These are phyloP conservation scores for Nautilus pompilius DNA, from an alignment of 1,140 invertebrate genomes.

Conservation along the genomic window DNA sequence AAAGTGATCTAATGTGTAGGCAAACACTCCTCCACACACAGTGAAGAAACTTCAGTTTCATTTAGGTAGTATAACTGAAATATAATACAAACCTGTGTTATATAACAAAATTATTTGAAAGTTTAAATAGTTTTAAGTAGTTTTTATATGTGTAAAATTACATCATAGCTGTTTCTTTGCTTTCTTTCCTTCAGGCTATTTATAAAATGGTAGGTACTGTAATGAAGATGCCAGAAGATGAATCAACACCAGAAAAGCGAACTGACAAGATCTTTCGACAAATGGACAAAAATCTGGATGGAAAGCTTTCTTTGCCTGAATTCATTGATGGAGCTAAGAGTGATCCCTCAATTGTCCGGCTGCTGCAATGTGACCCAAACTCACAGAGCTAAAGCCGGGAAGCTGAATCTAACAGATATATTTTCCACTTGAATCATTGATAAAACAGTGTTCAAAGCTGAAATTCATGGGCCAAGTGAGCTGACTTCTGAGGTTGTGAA, in stretches of 20 bases:
- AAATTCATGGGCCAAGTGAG: too few species aligned
- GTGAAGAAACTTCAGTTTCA: neutral
- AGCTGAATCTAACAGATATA: too few species aligned
- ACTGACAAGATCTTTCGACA: conserved; percentile 98
- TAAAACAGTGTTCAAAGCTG: too few species aligned
- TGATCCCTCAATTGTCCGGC: conserved; percentile 95
- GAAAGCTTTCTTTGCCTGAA: conserved; percentile 88
- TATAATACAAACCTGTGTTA: too few species aligned
- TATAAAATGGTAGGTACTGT: conserved; percentile 99
- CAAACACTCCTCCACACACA: too few species aligned
- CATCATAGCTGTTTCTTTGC: neutral
- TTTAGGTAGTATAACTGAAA: neutral
- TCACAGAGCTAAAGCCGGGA: conserved; percentile 30
- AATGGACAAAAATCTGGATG: conserved; percentile 94
- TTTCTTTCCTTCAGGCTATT: conserved; percentile 72
- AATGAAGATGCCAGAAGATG: conserved; percentile 99
- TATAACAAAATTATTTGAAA: too few species aligned
- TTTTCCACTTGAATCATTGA: too few species aligned
- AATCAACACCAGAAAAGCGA: conserved; percentile 95
- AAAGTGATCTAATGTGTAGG: too few species aligned
- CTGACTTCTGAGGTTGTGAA: too few species aligned
- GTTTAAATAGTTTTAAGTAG: too few species aligned
- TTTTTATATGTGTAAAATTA: too few species aligned
- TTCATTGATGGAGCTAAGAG: conserved; percentile 98
- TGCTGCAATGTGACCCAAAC: conserved; percentile 65